Conservation (phyloP, 2,797 vertebrate genomes). For the Esox lucius region DNA sequence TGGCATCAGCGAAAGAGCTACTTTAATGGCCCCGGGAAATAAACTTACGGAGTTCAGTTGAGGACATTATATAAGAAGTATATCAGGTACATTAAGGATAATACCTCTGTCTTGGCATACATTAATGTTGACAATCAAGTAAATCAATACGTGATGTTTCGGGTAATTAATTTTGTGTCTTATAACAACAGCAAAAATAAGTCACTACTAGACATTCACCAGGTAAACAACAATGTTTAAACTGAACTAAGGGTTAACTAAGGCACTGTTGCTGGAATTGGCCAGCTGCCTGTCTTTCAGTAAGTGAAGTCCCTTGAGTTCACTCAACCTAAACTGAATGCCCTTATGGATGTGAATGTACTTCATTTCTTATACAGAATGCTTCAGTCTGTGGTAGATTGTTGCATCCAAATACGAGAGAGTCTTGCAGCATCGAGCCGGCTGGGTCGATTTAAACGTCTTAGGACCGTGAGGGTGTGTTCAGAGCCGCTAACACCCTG, state of each 20-base stretch:
- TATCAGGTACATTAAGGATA: background rate
- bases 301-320: slow-evolving; percentile 12
- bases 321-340: background rate
- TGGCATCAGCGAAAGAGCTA: slow-evolving; percentile 20
- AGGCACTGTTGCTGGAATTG: slow-evolving; percentile 32
- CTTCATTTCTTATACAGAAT: background rate
- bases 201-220: background rate
- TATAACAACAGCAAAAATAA: background rate
- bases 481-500: slow-evolving; percentile 27
- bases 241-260: slow-evolving; percentile 37
- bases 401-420: background rate
- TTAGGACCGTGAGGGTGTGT: slow-evolving; percentile 22
- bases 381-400: background rate
- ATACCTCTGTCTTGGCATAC: background rate
- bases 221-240: background rate
- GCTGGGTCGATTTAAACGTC: slow-evolving; percentile 19
- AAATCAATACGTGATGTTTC: background rate
- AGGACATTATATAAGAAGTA: background rate
- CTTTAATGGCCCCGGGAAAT: slow-evolving; percentile 53
- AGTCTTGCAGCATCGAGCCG: background rate
- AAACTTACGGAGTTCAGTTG: slow-evolving; percentile 9
- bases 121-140: background rate
- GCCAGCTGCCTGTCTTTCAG: slow-evolving; percentile 31
- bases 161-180: background rate
- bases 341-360: background rate